Conservation (phyloP, 2,797 vertebrate species). For the Mionectes olivaceus region DNA sequence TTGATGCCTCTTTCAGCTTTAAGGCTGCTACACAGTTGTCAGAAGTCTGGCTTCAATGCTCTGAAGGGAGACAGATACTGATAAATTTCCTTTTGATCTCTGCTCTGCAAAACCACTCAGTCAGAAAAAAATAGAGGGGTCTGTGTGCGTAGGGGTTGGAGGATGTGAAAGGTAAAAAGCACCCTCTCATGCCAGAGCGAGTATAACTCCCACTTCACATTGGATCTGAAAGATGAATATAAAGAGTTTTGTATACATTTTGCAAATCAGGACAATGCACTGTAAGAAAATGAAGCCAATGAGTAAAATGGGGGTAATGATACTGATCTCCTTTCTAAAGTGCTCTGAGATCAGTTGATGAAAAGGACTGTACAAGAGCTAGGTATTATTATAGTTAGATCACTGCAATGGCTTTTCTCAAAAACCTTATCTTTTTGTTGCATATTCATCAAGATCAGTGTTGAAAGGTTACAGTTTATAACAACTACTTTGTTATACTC, state of each 20-base stretch:
- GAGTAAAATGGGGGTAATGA: constrained; percentile 77
- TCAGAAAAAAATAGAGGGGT: constrained; percentile 40
- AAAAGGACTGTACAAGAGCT: constrained; percentile 60
- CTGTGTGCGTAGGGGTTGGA: constrained; percentile 69
- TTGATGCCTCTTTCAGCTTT: constrained; percentile 59
- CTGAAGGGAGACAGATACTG: constrained; percentile 80
- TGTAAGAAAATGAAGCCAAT: constrained; percentile 68
- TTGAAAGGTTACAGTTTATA: constrained; percentile 61
- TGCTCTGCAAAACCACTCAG: constrained; percentile 65
- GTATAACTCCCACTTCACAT: constrained; percentile 56
- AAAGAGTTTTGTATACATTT: constrained; percentile 66
- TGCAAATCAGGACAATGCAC: constrained; percentile 58
- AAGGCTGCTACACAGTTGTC: constrained; percentile 68
- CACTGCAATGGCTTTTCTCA: constrained; percentile 31
- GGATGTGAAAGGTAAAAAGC: constrained; percentile 68
- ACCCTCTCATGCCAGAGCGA: constrained; percentile 50
- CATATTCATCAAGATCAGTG: constrained; percentile 57
- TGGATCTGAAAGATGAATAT: constrained; percentile 58
- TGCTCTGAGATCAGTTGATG: constrained; percentile 62
- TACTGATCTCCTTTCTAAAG: constrained; percentile 73
- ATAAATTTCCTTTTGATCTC: constrained; percentile 83
- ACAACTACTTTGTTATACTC: constrained; percentile 45
- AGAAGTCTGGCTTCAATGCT: constrained; percentile 72
- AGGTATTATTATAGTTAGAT: constrained; percentile 61
- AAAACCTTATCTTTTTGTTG: constrained; percentile 66